A percentile compares a stretch with the other conserved stretches of the same genome.
Evolutionary conservation across 2,888 invertebrate genomes (phyloP).

Genomic region (Epinotia ramella): DNA sequence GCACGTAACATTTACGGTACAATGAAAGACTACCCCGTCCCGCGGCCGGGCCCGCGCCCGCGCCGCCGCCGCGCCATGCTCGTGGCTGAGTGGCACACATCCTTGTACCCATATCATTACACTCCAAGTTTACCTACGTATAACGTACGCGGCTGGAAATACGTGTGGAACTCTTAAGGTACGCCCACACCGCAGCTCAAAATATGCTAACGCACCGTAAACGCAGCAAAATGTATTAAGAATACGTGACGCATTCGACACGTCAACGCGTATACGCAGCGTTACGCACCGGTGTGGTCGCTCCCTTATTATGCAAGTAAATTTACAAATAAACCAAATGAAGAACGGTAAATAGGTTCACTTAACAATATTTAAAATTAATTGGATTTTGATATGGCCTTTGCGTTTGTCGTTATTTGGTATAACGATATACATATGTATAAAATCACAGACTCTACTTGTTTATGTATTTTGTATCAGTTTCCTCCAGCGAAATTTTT

Average conservation of each 20-base stretch:
- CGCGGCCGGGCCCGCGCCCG: conserved; percentile 50
- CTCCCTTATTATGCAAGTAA: conserved; percentile 60
- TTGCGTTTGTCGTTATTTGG: conserved; percentile 72
- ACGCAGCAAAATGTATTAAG: no score
- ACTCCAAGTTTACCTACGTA: conserved; percentile 28
- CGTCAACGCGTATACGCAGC: no score
- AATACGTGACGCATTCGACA: no score
- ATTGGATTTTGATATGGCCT: conserved; percentile 83
- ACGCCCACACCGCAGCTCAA: no score
- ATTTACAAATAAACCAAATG: conserved; percentile 60
- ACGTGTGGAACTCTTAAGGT: conserved; percentile 28
- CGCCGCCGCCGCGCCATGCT: conserved; percentile 31
- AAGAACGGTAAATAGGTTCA: conserved; percentile 58
- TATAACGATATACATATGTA: conserved; percentile 79
- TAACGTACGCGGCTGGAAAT: conserved; percentile 27
- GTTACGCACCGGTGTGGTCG: no score
- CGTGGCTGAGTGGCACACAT: conserved; percentile 37
- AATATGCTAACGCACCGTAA: no score
- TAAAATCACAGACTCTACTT: conserved; percentile 80
- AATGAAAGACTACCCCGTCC: conserved; percentile 66
- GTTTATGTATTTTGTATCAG: conserved; percentile 63
- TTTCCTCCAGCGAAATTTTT: conserved; percentile 67
- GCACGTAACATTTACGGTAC: conserved; percentile 76
- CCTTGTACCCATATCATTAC: conserved; percentile 28
- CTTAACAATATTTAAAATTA: conserved; percentile 75